A percentile compares a stretch with the other conserved stretches of the same genome.
These are phyloP conservation scores for Pogonognathellus flavescens DNA, from an alignment of 1,140 invertebrate genomes.

Conservation along the genomic window DNA sequence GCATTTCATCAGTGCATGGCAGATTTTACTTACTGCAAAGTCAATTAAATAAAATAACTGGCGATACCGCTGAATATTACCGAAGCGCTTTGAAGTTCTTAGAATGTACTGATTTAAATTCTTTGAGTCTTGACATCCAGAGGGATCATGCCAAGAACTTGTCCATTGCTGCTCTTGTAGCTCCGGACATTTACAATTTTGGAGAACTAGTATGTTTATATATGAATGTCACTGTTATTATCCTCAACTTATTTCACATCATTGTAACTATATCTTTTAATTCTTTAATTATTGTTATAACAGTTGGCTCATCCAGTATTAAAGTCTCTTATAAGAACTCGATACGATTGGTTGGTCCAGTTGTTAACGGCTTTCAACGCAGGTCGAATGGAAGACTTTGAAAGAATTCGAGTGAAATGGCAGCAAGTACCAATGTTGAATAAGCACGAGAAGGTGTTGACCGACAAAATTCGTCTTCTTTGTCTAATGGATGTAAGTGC, in stretches of 20 bases:
- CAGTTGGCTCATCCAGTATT: slow-evolving; percentile 94
- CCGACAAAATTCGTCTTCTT: slow-evolving; percentile 93
- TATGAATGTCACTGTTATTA: background rate
- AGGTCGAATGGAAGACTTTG: slow-evolving; percentile 90
- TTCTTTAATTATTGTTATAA: slow-evolving; percentile 57
- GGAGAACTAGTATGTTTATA: slow-evolving; percentile 84
- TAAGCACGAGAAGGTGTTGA: slow-evolving; percentile 85
- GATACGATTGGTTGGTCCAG: slow-evolving; percentile 90
- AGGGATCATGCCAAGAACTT: slow-evolving; percentile 90
- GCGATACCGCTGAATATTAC: slow-evolving; percentile 94
- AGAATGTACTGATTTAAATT: slow-evolving; percentile 88
- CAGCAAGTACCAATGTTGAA: slow-evolving; percentile 86
- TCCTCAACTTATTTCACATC: background rate
- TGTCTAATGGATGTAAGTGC: slow-evolving; percentile 93
- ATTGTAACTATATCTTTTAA: background rate
- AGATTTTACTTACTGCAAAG: slow-evolving; percentile 95
- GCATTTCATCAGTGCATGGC: slow-evolving; percentile 93
- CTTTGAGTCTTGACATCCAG: slow-evolving; percentile 78
- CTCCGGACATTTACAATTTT: slow-evolving; percentile 97
- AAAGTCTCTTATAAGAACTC: slow-evolving; percentile 84
- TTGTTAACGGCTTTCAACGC: slow-evolving; percentile 92
- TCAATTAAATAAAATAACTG: slow-evolving; percentile 85
- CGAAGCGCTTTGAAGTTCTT: slow-evolving; percentile 93
- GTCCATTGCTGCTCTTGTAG: slow-evolving; percentile 92
- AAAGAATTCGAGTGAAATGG: slow-evolving; percentile 86